Percentiles rank a stretch among this genome's conserved stretches.
phyloP scores from a whole-genome alignment of 2,113 vertebrate species.

The Vulpes vulpes region DNA sequence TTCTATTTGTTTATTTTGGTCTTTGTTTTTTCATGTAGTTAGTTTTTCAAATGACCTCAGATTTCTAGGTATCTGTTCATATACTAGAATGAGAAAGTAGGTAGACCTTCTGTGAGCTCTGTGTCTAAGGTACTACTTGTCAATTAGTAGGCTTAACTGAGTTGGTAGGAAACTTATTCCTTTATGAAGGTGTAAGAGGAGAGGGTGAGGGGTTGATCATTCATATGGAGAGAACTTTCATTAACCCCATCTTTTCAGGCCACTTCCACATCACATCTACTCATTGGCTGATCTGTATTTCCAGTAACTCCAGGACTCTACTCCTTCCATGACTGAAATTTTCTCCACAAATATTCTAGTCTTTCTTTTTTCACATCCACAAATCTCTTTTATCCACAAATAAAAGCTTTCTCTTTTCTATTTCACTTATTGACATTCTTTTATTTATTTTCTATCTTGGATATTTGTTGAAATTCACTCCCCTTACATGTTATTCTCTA shows the following conservation, averaged over 20 bases:
- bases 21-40: not conserved
- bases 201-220: not conserved
- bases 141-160: not conserved
- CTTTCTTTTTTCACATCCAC: not conserved
- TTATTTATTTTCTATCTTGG: constrained; percentile 6
- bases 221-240: not conserved
- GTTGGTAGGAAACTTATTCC: not conserved
- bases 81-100: not conserved
- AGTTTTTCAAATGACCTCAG: not conserved
- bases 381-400: not conserved
- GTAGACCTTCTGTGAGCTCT: not conserved
- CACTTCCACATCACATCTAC: not conserved
- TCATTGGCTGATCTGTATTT: constrained; percentile 15
- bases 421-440: not conserved
- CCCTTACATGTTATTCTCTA: not conserved
- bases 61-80: not conserved
- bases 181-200: not conserved
- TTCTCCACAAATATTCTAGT: not conserved
- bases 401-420: not conserved
- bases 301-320: not conserved
- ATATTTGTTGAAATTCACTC: constrained; percentile 13
- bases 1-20: constrained; percentile 32
- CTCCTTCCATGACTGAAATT: not conserved
- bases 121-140: not conserved
- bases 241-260: not conserved